These are phyloP conservation scores for Timema cristinae DNA, from an alignment of 2,888 invertebrate genomes.

Conservation along the genomic window DNA sequence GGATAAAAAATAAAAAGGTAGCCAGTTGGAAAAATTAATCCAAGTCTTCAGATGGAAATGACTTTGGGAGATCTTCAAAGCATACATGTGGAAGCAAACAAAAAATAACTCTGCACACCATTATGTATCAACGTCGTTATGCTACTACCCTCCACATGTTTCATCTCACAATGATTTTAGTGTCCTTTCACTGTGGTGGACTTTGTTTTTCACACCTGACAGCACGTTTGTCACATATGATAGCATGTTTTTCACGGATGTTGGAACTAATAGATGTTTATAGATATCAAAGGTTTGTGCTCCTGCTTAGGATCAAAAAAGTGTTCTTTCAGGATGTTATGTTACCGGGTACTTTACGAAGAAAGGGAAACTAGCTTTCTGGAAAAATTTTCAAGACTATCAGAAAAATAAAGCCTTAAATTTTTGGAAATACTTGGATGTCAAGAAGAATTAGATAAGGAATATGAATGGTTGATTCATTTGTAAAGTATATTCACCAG, in stretches of 20 bases:
- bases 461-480: background rate
- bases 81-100: background rate
- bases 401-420: background rate
- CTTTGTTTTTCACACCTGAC: slow-evolving; percentile 12
- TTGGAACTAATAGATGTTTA: background rate
- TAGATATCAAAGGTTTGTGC: background rate
- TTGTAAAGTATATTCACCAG: slow-evolving; percentile 1
- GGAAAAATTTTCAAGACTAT: background rate
- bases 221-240: background rate
- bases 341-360: slow-evolving; percentile 1
- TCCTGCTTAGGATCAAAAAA: background rate
- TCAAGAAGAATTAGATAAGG: background rate
- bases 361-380: background rate
- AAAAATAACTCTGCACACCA: background rate
- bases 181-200: slow-evolving; percentile 20
- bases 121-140: background rate
- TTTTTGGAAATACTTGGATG: background rate
- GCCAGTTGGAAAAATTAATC: background rate
- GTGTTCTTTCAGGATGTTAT: slow-evolving; percentile 3
- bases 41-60: background rate
- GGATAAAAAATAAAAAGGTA: background rate
- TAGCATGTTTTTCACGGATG: slow-evolving; percentile 19
- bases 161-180: slow-evolving; percentile 17
- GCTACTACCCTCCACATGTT: background rate
- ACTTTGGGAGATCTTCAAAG: background rate